These are phyloP conservation scores for Ladona fulva DNA, from an alignment of 1,140 invertebrate species.

Conservation along the genomic window DNA sequence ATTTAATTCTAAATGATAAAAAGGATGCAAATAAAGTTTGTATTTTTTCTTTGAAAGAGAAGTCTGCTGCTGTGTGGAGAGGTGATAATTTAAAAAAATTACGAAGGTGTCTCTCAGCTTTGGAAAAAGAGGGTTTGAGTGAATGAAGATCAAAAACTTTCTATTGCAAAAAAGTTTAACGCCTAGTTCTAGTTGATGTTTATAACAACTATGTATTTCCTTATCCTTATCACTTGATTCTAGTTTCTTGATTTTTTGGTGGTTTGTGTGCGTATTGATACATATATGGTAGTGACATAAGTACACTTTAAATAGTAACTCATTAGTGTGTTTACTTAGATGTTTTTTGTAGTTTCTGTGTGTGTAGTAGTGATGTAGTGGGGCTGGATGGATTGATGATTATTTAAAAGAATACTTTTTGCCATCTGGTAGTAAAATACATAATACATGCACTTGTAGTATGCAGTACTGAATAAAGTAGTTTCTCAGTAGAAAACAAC, in stretches of 20 bases:
- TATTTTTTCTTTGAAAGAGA: conserved; percentile 24
- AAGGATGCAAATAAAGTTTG: conserved; percentile 26
- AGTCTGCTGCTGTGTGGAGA: conserved; percentile 14
- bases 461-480: conserved; percentile 26
- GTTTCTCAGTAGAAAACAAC: conserved; percentile 24
- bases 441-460: conserved; percentile 24
- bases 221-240: conserved; percentile 14
- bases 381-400: conserved; percentile 22
- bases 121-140: conserved; percentile 22
- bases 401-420: conserved; percentile 13
- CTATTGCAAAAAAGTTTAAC: conserved; percentile 18
- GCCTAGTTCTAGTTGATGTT: conserved; percentile 14
- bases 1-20: conserved; percentile 25
- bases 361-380: conserved; percentile 20
- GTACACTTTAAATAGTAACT: conserved; percentile 24
- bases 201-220: conserved; percentile 14
- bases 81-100: conserved; percentile 19
- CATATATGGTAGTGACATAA: conserved; percentile 18
- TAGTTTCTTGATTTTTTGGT: conserved; percentile 25
- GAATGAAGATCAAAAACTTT: conserved; percentile 16
- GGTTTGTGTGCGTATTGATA: conserved; percentile 24
- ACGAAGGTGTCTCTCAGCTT: conserved; percentile 16
- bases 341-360: conserved; percentile 25
- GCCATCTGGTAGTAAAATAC: conserved; percentile 21
- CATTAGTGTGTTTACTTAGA: conserved; percentile 23